Conservation (phyloP, 2,888 invertebrate species). For the Drosophila lacicola region DNA sequence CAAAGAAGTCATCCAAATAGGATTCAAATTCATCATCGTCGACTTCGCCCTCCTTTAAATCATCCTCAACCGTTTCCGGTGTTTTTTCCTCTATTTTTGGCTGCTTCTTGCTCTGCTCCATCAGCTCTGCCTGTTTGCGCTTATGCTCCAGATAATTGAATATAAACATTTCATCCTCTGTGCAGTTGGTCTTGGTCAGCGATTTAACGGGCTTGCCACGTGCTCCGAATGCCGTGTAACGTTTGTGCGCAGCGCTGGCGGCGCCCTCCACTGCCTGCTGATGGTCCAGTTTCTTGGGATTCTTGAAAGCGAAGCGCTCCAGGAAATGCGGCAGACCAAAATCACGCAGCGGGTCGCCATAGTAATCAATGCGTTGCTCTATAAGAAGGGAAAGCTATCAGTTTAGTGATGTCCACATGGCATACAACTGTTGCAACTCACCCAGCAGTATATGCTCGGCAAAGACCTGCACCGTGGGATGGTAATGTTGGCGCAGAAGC, state of each 20-base stretch:
- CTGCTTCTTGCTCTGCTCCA: conserved; percentile 69
- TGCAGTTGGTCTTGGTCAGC: conserved; percentile 89
- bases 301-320: conserved; percentile 97
- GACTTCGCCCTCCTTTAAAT: conserved; percentile 89
- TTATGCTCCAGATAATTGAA: conserved; percentile 87
- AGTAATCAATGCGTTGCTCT: conserved; percentile 92
- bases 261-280: conserved; percentile 84
- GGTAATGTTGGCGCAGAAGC: conserved; percentile 91
- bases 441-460: conserved; percentile 91
- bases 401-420: background rate
- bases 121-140: conserved; percentile 81
- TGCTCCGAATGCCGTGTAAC: conserved; percentile 89
- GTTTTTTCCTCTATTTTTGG: conserved; percentile 74
- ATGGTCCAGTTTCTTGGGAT: conserved; percentile 89
- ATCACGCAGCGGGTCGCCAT: conserved; percentile 97
- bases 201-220: conserved; percentile 91
- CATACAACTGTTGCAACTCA: conserved; percentile 78
- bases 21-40: conserved; percentile 87
- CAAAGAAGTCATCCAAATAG: conserved; percentile 86
- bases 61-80: conserved; percentile 84
- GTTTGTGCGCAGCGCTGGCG: conserved; percentile 85
- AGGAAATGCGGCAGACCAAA: conserved; percentile 96
- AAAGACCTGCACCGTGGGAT: conserved; percentile 96
- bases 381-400: conserved; percentile 10
- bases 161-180: conserved; percentile 92